Evolutionary conservation across 2,113 vertebrate genomes (phyloP).

Genomic region (Eidolon helvum): DNA sequence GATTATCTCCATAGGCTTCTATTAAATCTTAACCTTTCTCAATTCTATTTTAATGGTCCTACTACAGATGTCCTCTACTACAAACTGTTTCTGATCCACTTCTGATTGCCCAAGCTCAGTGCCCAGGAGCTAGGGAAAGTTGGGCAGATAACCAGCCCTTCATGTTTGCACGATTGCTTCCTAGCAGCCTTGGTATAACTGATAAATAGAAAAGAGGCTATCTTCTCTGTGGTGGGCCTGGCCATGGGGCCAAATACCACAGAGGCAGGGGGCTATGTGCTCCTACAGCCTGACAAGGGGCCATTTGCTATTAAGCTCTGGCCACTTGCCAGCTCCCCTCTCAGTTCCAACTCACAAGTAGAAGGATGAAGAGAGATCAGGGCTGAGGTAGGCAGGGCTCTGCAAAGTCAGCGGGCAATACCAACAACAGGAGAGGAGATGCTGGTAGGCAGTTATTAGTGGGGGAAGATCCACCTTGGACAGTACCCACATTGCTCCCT

Average conservation of each 20-base stretch:
- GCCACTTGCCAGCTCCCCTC: neutral
- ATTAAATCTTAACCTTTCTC: neutral
- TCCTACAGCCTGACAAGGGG: neutral
- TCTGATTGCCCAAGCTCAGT: neutral
- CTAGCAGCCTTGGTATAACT: neutral
- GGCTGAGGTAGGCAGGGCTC: neutral
- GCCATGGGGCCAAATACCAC: neutral
- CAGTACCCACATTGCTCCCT: neutral
- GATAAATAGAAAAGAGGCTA: neutral
- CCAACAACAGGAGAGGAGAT: neutral
- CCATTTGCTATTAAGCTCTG: neutral
- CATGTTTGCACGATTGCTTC: too few relatives aligned
- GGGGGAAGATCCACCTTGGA: neutral
- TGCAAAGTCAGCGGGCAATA: neutral
- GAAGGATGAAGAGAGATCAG: neutral
- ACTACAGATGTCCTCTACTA: neutral
- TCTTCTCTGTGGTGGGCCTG: neutral
- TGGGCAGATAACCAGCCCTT: too few relatives aligned
- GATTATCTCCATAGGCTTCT: neutral
- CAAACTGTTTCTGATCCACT: neutral
- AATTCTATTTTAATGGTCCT: neutral
- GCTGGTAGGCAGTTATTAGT: neutral
- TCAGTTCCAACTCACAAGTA: neutral
- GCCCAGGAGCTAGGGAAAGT: too few relatives aligned
- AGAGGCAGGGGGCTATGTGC: neutral